phyloP scores from a whole-genome alignment of 2,113 vertebrate genomes.

The Solea solea region DNA sequence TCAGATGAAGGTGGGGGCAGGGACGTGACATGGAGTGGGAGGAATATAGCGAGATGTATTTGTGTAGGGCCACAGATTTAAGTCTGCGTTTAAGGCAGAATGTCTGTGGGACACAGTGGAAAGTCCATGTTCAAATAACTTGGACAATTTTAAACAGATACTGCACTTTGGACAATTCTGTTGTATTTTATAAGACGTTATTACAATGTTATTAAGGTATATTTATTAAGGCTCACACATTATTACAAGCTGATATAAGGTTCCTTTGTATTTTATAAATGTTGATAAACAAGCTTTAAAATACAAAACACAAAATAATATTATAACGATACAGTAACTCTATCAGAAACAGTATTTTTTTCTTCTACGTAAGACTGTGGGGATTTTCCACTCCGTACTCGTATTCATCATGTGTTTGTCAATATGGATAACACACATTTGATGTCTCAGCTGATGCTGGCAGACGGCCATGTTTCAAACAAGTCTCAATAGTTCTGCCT shows the following conservation, averaged over 20 bases:
- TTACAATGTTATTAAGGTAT: too few species aligned
- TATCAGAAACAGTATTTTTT: too few species aligned
- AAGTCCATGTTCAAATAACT: background rate
- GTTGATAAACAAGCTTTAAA: too few species aligned
- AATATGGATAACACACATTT: slow-evolving; percentile 22
- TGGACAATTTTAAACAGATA: background rate
- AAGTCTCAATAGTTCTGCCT: slow-evolving; percentile 51
- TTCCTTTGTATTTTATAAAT: too few species aligned
- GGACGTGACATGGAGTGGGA: slow-evolving; percentile 32
- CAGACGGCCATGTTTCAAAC: slow-evolving; percentile 55
- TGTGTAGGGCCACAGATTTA: slow-evolving; percentile 5
- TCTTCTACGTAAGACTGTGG: too few species aligned
- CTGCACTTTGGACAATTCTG: too few species aligned
- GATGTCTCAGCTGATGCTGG: slow-evolving; percentile 42
- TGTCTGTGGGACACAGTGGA: slow-evolving; percentile 2
- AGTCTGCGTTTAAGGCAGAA: slow-evolving; percentile 9
- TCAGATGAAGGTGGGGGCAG: slow-evolving; percentile 81
- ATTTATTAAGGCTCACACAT: too few species aligned
- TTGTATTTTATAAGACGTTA: too few species aligned
- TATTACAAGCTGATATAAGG: too few species aligned
- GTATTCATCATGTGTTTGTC: slow-evolving; percentile 17
- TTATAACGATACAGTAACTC: too few species aligned
- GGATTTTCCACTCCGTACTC: background rate
- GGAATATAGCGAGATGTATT: slow-evolving; percentile 45
- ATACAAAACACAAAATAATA: too few species aligned